Base-by-base conservation (phyloP, 2,888 invertebrate species). In the Poecilus cupreus region DNA sequence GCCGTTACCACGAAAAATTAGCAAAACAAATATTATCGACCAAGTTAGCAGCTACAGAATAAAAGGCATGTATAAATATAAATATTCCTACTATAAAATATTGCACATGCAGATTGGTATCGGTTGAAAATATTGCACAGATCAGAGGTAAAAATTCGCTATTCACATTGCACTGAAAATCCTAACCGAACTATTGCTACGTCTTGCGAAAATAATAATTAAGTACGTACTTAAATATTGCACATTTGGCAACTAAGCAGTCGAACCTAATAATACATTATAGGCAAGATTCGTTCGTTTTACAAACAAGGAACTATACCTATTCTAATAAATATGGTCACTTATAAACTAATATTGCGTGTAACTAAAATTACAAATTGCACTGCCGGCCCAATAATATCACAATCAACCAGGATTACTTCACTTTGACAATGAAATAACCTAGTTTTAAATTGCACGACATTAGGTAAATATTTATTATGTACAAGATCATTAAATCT, bases 381-480 rank as follows among this genome's bases (percentile, higher is more conserved):
- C 88, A 88, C 88, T 84, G 87, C 88, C 88, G 88, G 88, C 88
- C 88, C 85, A 84, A 83, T 85, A 85, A 87, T 88, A 88, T 88
- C 88, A 88, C 88, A 87, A 85, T 80, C 82, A 84, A 83, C 83
- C 81, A 81, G 64, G 20, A 20, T 16, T 54, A 82, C 51, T 57
- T 80, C 26, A 16, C 82, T 46, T 49, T 26, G 60, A 72, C 24
- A 75, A 78, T 32, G 32, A 60, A 39, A 43, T 20, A 54, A 54
- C 20, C 74, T 80, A 8, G 49, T 70, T 79, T 70, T 70, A 22
- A 81, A 81, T 81, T 81, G 81, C 81, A 81, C 75, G 79, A 79
- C 79, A 75, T 81, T 75, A 81, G 46, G 49, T 49, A 81, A 60
- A 16, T 49, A 22, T 6, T 32, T 32, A 32, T 43, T 81, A 81